phyloP scores from a whole-genome alignment of 2,888 invertebrate species.

The Pseudeuparius sepicola region DNA sequence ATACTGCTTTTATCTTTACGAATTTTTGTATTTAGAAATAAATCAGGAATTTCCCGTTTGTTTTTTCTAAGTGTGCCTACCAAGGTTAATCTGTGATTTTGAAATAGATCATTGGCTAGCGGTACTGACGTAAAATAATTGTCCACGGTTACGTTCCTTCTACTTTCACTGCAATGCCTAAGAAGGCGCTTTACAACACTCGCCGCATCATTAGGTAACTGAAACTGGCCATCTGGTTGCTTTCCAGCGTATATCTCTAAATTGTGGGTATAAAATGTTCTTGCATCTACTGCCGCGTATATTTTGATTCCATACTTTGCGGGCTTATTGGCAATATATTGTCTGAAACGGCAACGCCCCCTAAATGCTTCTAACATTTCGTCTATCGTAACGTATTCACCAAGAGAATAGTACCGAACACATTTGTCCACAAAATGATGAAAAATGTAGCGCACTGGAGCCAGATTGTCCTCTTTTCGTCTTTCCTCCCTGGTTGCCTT shows the following conservation, averaged over 20 bases:
- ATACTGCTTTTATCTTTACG: constrained; percentile 10
- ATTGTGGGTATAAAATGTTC: constrained; percentile 25
- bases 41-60: constrained; percentile 18
- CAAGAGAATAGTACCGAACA: constrained; percentile 20
- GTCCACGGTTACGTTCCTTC: constrained; percentile 24
- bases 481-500: constrained; percentile 16
- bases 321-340: constrained; percentile 30
- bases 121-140: constrained; percentile 20
- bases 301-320: constrained; percentile 29
- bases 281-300: constrained; percentile 24
- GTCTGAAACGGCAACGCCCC: constrained; percentile 26
- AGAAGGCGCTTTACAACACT: constrained; percentile 20
- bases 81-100: constrained; percentile 21
- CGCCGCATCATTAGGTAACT: constrained; percentile 19
- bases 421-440: constrained; percentile 27
- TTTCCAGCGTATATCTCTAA: constrained; percentile 27
- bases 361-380: constrained; percentile 25
- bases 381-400: constrained; percentile 27
- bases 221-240: constrained; percentile 25
- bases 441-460: constrained; percentile 26
- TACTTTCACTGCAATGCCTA: constrained; percentile 15
- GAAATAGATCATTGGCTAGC: constrained; percentile 15
- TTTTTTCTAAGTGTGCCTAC: constrained; percentile 26
- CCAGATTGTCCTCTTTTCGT: constrained; percentile 22
- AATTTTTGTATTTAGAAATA: constrained; percentile 10